phyloP scores from a whole-genome alignment of 1,140 invertebrate genomes.

The Vanessa tameamea region DNA sequence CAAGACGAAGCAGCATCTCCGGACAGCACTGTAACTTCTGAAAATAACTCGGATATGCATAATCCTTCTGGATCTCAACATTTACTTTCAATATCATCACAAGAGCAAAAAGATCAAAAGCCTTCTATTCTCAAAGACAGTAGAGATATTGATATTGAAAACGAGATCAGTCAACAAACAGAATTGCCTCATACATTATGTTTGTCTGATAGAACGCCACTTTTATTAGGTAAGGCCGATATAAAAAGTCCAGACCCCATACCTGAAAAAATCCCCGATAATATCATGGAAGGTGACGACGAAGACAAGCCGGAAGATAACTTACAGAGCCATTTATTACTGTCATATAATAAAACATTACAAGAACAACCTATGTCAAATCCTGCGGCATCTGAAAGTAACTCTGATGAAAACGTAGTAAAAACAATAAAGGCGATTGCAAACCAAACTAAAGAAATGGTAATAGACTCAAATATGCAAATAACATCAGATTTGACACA shows the following conservation, averaged over 20 bases:
- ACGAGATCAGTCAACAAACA: conserved; percentile 76
- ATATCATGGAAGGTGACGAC: conserved; percentile 80
- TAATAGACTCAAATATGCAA: conserved; percentile 78
- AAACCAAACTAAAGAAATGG: conserved; percentile 78
- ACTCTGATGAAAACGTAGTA: conserved; percentile 66
- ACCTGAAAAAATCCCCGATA: conserved; percentile 79
- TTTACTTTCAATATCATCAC: conserved; percentile 48
- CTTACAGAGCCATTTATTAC: conserved; percentile 57
- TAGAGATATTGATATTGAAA: conserved; percentile 77
- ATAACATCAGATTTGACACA: conserved; percentile 79
- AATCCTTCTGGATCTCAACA: conserved; percentile 53
- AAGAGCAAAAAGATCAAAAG: conserved; percentile 56
- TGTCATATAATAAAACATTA: conserved; percentile 61
- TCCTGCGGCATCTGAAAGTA: conserved; percentile 46
- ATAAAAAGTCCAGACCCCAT: conserved; percentile 79
- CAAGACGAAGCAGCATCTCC: conserved; percentile 83
- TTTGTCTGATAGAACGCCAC: conserved; percentile 66
- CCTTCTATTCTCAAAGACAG: conserved; percentile 55
- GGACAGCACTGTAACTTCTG: conserved; percentile 78
- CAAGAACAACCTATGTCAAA: conserved; percentile 53
- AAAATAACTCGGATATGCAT: conserved; percentile 64
- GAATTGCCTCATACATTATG: conserved; percentile 73
- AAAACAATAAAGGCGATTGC: conserved; percentile 77
- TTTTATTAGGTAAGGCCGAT: conserved; percentile 70
- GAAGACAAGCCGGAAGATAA: conserved; percentile 76